phyloP scores from a whole-genome alignment of 2,888 invertebrate genomes.

The Drosophila incognita region DNA sequence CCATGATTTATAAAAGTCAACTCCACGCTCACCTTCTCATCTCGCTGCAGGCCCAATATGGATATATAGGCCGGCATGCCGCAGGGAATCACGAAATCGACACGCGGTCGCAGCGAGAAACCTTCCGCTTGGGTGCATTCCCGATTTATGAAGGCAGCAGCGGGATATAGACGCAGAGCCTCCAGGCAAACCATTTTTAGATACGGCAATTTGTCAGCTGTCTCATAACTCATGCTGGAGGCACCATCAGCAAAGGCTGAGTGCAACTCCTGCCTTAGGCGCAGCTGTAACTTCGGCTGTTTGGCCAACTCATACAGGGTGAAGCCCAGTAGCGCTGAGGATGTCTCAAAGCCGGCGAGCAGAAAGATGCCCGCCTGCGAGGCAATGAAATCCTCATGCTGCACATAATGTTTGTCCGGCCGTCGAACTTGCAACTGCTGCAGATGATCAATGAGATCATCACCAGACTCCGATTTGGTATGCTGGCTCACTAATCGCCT shows the following conservation, averaged over 20 bases:
- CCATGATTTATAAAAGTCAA: background rate
- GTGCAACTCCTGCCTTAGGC: constrained; percentile 83
- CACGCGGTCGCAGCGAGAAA: constrained; percentile 70
- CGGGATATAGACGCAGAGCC: constrained; percentile 82
- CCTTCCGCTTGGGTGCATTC: constrained; percentile 72
- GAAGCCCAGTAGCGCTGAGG: constrained; percentile 84
- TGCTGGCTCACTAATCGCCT: constrained; percentile 69
- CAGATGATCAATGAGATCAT: constrained; percentile 86
- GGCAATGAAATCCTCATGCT: constrained; percentile 76
- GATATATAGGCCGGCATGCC: constrained; percentile 83
- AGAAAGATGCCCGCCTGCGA: constrained; percentile 83
- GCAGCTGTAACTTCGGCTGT: constrained; percentile 83
- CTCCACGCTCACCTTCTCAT: constrained; percentile 76
- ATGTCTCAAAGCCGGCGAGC: constrained; percentile 83
- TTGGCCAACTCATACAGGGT: constrained; percentile 84
- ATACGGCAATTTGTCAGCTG: constrained; percentile 82
- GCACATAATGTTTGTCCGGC: constrained; percentile 49
- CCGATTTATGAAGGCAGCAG: constrained; percentile 82
- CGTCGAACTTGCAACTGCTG: constrained; percentile 77
- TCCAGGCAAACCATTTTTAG: constrained; percentile 84
- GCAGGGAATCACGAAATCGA: constrained; percentile 73
- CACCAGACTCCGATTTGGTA: constrained; percentile 59
- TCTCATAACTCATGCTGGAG: constrained; percentile 81
- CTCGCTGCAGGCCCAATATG: constrained; percentile 81
- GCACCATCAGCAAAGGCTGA: constrained; percentile 48